Evolutionary conservation across 2,113 vertebrate species (phyloP).

Genomic region (Rousettus leschenaultii): DNA sequence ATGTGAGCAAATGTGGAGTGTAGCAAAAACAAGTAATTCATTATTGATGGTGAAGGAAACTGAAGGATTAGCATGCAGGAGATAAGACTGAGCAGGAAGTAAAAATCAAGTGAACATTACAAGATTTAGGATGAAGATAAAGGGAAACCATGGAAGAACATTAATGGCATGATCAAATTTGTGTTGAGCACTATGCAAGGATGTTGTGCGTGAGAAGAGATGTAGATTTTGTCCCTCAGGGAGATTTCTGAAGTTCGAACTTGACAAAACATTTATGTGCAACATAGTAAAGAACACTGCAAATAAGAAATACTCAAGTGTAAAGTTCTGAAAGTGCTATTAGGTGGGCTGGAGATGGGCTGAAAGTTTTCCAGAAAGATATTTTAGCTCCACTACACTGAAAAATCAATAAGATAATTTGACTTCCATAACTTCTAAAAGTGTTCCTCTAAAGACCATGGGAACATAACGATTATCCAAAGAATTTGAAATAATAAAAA

Average conservation of each 20-base stretch:
- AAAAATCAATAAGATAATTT: not conserved
- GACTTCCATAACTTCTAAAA: not conserved
- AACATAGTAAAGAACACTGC: not conserved
- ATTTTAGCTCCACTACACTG: not conserved
- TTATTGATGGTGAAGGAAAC: not conserved
- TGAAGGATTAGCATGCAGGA: not conserved
- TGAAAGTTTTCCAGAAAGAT: not conserved
- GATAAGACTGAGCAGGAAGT: not conserved
- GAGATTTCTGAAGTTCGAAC: not conserved
- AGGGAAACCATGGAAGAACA: not conserved
- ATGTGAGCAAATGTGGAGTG: not conserved
- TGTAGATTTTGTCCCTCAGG: not conserved
- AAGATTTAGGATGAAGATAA: not conserved
- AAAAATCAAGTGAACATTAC: not conserved
- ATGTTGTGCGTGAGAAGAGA: not conserved
- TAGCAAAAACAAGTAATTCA: not conserved
- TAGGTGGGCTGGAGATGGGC: not conserved
- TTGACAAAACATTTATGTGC: not conserved
- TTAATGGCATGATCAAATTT: not conserved
- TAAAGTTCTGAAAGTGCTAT: not conserved
- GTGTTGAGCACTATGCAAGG: not conserved
- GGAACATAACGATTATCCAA: not conserved
- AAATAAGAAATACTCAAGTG: not conserved
- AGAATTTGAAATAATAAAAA: conserved; percentile 3
- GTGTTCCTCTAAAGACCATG: not conserved